phyloP scores from a whole-genome alignment of 2,888 invertebrate genomes.

The Onthophagus sagittarius region DNA sequence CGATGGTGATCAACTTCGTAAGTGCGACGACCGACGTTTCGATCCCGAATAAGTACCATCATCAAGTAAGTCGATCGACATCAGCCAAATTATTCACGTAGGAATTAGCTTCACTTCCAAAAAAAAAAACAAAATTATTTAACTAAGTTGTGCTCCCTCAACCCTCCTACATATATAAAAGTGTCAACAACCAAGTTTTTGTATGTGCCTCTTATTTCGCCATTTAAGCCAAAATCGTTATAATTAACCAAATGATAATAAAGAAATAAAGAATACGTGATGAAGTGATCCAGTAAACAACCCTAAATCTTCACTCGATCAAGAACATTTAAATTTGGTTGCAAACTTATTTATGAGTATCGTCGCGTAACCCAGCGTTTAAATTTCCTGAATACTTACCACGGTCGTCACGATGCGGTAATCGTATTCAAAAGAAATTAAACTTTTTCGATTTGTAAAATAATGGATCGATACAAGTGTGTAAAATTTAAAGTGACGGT shows the following conservation, averaged over 20 bases:
- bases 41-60: slow-evolving; percentile 20
- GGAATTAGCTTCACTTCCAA: background rate
- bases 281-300: background rate
- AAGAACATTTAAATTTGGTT: background rate
- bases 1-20: slow-evolving; percentile 25
- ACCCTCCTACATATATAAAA: too few relatives aligned
- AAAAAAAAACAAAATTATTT: too few relatives aligned
- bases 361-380: background rate
- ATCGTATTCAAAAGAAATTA: background rate
- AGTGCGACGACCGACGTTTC: slow-evolving; percentile 18
- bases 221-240: too few relatives aligned
- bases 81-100: background rate
- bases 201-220: too few relatives aligned
- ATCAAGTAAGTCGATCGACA: slow-evolving; percentile 20
- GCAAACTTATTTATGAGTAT: background rate
- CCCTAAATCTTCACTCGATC: background rate
- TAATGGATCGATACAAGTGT: background rate
- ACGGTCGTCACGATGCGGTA: background rate
- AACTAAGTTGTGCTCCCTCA: too few relatives aligned
- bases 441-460: background rate
- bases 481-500: background rate
- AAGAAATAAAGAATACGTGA: background rate
- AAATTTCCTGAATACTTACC: background rate
- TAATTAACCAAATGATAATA: too few relatives aligned
- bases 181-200: too few relatives aligned